Percentiles rank a stretch among this genome's conserved stretches.
Conservation (phyloP, 1,140 invertebrate genomes). For the Diachasma alloeum region DNA sequence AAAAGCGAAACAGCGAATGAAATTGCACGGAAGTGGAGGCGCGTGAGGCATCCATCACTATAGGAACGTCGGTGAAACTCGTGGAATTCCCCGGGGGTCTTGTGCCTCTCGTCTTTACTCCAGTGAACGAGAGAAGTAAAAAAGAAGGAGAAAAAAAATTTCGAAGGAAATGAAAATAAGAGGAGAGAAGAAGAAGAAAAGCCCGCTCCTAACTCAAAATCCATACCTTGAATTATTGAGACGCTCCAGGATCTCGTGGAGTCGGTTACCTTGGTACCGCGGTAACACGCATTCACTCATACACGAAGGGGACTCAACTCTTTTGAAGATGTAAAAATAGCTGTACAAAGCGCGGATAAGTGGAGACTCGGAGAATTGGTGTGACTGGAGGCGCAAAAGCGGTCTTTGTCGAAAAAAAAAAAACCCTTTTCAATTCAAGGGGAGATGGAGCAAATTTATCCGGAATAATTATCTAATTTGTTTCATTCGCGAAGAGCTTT, state of each 20-base stretch:
- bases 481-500: background rate
- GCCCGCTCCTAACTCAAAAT: constrained; percentile 45
- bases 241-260: constrained; percentile 37
- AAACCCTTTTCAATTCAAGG: no score
- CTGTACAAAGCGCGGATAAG: constrained; percentile 7
- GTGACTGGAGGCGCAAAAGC: background rate
- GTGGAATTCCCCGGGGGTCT: constrained; percentile 34
- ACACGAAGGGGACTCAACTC: background rate
- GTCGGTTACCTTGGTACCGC: constrained; percentile 36
- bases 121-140: constrained; percentile 13
- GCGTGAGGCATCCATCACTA: constrained; percentile 36
- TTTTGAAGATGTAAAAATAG: constrained; percentile 2
- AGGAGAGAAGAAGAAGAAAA: constrained; percentile 29
- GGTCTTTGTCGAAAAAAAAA: background rate
- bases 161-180: constrained; percentile 12
- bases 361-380: background rate
- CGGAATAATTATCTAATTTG: background rate
- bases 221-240: constrained; percentile 54
- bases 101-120: constrained; percentile 30
- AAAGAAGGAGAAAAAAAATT: background rate
- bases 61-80: constrained; percentile 31
- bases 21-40: constrained; percentile 22
- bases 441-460: background rate
- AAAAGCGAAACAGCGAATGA: constrained; percentile 20
- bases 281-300: constrained; percentile 33